Evolutionary conservation across 37 sponge, comb jelly and placozoan species (phyloP).

Genomic region (Diacarnus erythraeanus): DNA sequence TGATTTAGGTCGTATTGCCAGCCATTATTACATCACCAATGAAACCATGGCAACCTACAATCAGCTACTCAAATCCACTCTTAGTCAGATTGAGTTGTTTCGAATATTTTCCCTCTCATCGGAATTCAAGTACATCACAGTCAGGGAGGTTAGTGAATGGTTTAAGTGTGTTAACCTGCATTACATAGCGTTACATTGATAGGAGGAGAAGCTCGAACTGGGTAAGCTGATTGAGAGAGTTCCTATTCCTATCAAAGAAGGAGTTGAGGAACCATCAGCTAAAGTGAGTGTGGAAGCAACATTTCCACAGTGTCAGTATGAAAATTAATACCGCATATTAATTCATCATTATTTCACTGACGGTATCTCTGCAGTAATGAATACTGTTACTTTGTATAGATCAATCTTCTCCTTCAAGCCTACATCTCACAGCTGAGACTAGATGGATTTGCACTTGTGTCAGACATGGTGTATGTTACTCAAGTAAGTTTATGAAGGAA

Average conservation of each 20-base stretch:
- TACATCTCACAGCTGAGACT: conserved; percentile 98
- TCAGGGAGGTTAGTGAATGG: conserved; percentile 81
- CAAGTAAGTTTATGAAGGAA: conserved; percentile 53
- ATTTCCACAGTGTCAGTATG: not conserved
- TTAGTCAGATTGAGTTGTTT: conserved; percentile 96
- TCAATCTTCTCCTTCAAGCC: conserved; percentile 95
- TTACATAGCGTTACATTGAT: not conserved
- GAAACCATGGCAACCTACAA: conserved; percentile 97
- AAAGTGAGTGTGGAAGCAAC: conserved; percentile 81
- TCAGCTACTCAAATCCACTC: conserved; percentile 90
- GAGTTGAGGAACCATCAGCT: conserved; percentile 97
- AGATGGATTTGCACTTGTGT: conserved; percentile 95
- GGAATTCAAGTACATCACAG: conserved; percentile 95
- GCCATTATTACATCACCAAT: conserved; percentile 93
- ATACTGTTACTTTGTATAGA: too few species aligned
- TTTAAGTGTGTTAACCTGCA: not conserved
- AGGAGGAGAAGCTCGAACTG: conserved; percentile 97
- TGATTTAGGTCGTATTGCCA: conserved; percentile 97
- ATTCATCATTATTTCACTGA: not conserved
- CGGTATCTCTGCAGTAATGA: not conserved
- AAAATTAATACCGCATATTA: not conserved
- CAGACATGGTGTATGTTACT: conserved; percentile 99
- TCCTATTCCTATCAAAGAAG: conserved; percentile 98
- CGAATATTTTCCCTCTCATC: conserved; percentile 96
- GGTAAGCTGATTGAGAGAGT: conserved; percentile 91